phyloP scores from a whole-genome alignment of 2,113 vertebrate genomes.

The Odocoileus virginianus region DNA sequence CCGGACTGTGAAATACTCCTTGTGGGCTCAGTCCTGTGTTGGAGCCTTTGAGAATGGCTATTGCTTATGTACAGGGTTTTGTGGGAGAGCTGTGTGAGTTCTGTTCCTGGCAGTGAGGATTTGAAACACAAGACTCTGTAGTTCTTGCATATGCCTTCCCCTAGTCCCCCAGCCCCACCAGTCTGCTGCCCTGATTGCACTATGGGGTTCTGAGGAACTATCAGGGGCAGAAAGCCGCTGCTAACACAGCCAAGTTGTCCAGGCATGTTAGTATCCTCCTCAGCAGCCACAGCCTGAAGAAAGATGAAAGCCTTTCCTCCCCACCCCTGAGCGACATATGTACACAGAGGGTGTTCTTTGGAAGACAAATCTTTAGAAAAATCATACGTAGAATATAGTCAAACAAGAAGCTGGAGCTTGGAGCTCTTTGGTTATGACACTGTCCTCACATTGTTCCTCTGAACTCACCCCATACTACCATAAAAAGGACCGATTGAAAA shows the following conservation, averaged over 20 bases:
- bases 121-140: not conserved
- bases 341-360: not conserved
- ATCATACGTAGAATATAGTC: not conserved
- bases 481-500: not conserved
- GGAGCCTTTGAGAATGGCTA: not conserved
- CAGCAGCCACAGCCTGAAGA: constrained; percentile 1
- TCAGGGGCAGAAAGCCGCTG: not conserved
- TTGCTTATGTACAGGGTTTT: not conserved
- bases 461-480: not conserved
- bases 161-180: not conserved
- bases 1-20: not conserved
- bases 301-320: not conserved
- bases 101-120: not conserved
- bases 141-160: not conserved
- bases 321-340: not conserved
- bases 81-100: not conserved
- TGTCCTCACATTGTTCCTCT: not conserved
- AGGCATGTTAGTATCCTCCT: not conserved
- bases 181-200: not conserved
- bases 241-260: not conserved
- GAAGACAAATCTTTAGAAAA: constrained; percentile 23
- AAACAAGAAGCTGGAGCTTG: not conserved
- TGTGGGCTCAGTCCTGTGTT: not conserved
- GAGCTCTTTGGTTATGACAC: not conserved
- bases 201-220: not conserved